phyloP scores from a whole-genome alignment of 2,797 vertebrate species.

The Cuniculus paca region DNA sequence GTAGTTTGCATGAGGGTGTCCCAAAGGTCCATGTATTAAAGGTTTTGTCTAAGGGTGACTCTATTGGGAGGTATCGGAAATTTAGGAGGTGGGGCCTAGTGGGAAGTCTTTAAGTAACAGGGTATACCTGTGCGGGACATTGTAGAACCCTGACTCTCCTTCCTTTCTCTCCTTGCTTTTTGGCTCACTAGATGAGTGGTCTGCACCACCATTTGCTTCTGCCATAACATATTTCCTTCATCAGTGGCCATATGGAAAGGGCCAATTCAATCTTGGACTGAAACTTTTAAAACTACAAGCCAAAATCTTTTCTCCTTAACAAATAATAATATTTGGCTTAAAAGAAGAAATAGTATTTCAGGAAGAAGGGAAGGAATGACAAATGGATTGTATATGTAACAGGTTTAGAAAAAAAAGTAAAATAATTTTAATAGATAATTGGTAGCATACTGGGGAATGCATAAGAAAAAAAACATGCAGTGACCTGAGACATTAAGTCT shows the following conservation, averaged over 20 bases:
- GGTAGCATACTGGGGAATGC: neutral
- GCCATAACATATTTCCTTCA: neutral
- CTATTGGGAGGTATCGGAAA: neutral
- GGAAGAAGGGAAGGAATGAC: neutral
- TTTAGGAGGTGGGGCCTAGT: neutral
- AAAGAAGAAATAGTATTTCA: neutral
- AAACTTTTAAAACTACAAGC: neutral
- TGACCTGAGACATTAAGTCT: neutral
- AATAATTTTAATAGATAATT: neutral
- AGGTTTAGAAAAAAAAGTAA: conserved; percentile 35
- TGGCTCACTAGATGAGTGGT: neutral
- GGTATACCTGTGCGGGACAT: neutral
- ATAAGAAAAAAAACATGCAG: neutral
- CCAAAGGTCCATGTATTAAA: neutral
- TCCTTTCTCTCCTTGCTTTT: neutral
- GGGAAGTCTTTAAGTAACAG: neutral
- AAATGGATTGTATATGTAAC: neutral
- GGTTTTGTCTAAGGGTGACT: neutral
- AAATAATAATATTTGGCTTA: neutral
- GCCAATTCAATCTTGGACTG: neutral
- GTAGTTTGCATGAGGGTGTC: neutral
- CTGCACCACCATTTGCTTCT: neutral
- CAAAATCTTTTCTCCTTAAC: too few relatives aligned
- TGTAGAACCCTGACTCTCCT: neutral
- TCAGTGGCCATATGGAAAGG: neutral